Percentiles rank a stretch among this genome's conserved stretches.
Evolutionary conservation across 64 coral and sea anemone species (phyloP).

Genomic region (Stichodactyla mertensii): DNA sequence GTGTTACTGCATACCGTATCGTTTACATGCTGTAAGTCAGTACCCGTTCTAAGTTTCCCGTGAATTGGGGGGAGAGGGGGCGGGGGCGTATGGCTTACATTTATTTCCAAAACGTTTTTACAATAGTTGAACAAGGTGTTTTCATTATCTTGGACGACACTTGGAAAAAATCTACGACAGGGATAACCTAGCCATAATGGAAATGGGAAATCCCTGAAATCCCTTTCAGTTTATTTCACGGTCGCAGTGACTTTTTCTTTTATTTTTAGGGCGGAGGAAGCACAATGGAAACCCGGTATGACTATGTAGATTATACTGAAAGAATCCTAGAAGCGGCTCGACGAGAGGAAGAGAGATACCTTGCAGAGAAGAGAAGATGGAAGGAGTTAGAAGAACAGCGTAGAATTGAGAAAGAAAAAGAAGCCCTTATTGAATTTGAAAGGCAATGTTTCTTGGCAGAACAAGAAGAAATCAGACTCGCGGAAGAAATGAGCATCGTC

Average conservation of each 20-base stretch:
- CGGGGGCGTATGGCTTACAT: too few relatives aligned
- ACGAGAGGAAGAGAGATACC: neutral
- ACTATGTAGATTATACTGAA: constrained; percentile 25
- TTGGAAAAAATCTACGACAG: too few relatives aligned
- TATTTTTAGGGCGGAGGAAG: neutral
- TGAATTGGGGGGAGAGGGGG: too few relatives aligned
- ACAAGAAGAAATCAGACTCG: neutral
- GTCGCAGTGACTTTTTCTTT: neutral
- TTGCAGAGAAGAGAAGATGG: constrained; percentile 28
- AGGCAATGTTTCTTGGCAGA: constrained; percentile 12
- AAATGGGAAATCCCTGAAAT: neutral
- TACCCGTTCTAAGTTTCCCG: too few relatives aligned
- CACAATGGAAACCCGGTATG: constrained; percentile 20
- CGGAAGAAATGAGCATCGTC: neutral
- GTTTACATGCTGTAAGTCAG: too few relatives aligned
- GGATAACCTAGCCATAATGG: too few relatives aligned
- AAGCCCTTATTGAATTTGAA: constrained; percentile 1
- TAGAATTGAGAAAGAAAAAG: constrained; percentile 17
- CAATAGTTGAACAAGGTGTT: too few relatives aligned
- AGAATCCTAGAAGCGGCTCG: neutral
- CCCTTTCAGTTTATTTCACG: neutral
- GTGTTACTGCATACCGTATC: too few relatives aligned
- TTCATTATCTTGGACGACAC: too few relatives aligned
- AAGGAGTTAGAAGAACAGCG: constrained; percentile 16
- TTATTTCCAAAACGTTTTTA: too few relatives aligned